Evolutionary conservation across 1,140 invertebrate genomes (phyloP), one percentile per base, ranked within the genome.

Genomic region (Camponotus vicinus): DNA sequence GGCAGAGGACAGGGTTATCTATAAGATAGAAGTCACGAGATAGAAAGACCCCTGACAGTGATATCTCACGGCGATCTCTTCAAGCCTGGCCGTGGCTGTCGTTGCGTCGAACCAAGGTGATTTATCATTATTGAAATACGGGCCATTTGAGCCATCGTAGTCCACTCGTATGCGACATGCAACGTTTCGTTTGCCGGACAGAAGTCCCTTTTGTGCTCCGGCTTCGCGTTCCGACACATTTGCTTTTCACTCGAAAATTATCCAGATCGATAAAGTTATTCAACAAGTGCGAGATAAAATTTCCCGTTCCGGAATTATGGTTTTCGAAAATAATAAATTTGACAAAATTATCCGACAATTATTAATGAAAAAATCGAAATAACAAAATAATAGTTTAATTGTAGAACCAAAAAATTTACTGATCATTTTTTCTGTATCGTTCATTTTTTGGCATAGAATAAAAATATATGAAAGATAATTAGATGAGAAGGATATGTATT

Each of bases 61-160:
- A 92, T 94, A 94, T 94, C 94, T 89, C 64, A 75, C 85, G 85
- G 82, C 75, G 86, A 91, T 91, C 94, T 94, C 93, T 92, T 90
- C 84, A 77, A 88, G 78, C 64, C 11, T 84, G 88, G 85, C 82
- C 87, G 69, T 90, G 91, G 92, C 90, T 87, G 92, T 92, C 89
- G 75, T 90, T 92, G 90, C 92, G 90, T 92, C 89, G 92, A 92
- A 92, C 79, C 86, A 70, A 75, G 88, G 90, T 94, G 93, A 94
- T 94, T 94, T 94, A 94, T 94, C 92, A 90, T 94, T 91, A 93
- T 93, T 93, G 89, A 92, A 92, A 92, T 92, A 91, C 91, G 91
- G 91, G 73, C 86, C 92, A 92, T 92, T 93, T 93, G 80, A 92
- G 88, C 92, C 86, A 86, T 91, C 87, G 90, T 73, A 82, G 86